Evolutionary conservation across 2,797 vertebrate genomes (phyloP).

Genomic region (Anguilla megastoma): DNA sequence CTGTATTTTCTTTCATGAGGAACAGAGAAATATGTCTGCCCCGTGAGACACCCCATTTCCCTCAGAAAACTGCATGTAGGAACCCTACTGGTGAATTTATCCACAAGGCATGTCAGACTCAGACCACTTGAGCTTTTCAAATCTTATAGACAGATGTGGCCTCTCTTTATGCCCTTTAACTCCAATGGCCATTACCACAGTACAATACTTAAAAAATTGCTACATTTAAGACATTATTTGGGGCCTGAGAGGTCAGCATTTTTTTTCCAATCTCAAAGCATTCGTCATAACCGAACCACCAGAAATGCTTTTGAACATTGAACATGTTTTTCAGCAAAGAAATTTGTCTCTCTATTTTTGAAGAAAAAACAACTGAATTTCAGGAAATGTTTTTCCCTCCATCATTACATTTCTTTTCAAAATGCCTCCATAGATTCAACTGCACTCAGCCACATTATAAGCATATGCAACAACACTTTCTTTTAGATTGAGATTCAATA

Average conservation of each 20-base stretch:
- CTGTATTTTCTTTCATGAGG: neutral
- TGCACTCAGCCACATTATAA: too few species aligned
- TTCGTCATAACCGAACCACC: neutral
- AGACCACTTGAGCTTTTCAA: neutral
- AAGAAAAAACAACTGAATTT: too few species aligned
- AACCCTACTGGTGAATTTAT: neutral
- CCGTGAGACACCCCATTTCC: neutral
- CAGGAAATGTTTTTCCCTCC: too few species aligned
- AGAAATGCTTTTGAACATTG: neutral
- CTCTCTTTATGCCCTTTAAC: neutral
- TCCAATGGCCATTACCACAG: neutral
- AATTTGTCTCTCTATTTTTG: too few species aligned
- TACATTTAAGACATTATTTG: neutral
- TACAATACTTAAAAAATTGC: neutral
- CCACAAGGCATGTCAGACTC: neutral
- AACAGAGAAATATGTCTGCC: neutral
- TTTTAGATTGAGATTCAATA: too few species aligned
- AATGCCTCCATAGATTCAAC: too few species aligned
- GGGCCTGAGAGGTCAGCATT: neutral
- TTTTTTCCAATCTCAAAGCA: neutral
- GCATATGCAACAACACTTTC: too few species aligned
- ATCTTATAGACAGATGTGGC: neutral
- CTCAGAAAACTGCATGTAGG: neutral
- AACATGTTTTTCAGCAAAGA: too few species aligned
- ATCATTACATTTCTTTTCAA: too few species aligned